Percentiles rank a stretch among this genome's conserved stretches.
Evolutionary conservation across 2,113 vertebrate genomes (phyloP).

Genomic region (Puma concolor): DNA sequence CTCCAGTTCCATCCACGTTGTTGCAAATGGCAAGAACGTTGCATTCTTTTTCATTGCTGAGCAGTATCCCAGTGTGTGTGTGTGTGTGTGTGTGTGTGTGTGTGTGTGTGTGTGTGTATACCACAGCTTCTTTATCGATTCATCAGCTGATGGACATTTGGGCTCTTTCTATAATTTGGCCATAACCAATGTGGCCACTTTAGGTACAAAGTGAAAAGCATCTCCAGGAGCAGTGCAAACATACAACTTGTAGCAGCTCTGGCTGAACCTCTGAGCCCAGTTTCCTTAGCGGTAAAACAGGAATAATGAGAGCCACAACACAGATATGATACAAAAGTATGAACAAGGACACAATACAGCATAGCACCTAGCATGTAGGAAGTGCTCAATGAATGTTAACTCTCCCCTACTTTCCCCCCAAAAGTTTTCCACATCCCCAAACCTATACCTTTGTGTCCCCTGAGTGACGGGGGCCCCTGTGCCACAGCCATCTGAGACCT

Average conservation of each 20-base stretch:
- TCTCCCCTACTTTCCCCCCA: background rate
- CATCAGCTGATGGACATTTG: no score
- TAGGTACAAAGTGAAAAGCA: background rate
- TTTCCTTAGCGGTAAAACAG: background rate
- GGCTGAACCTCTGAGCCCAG: background rate
- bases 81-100: no score
- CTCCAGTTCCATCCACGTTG: no score
- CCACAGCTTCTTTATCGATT: no score
- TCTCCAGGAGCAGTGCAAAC: background rate
- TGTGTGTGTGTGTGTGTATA: no score
- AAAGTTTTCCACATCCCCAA: background rate
- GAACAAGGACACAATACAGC: background rate
- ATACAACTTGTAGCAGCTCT: background rate
- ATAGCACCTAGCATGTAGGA: background rate
- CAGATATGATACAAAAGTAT: background rate
- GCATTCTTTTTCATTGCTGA: no score
- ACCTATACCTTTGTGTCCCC: background rate
- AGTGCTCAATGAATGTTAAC: background rate
- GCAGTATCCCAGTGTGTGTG: no score
- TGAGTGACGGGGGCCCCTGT: background rate
- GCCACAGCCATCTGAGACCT: background rate
- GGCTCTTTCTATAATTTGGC: no score
- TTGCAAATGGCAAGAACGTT: no score
- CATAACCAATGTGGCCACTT: no score
- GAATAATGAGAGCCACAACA: background rate